phyloP scores from a whole-genome alignment of 2,888 invertebrate genomes.

The Andrena bucephala region DNA sequence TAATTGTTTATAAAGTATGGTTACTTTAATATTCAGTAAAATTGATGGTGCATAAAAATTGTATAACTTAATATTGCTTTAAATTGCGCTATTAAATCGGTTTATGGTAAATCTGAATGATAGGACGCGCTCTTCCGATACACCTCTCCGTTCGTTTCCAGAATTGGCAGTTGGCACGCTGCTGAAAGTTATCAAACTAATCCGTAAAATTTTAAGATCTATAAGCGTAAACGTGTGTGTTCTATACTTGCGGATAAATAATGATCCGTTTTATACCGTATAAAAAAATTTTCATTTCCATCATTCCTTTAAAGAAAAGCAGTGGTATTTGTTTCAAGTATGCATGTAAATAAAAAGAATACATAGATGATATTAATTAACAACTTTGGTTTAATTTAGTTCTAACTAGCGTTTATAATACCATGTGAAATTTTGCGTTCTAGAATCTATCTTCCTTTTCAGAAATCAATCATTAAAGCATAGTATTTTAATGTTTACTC shows the following conservation, averaged over 20 bases:
- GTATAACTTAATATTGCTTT: slow-evolving; percentile 6
- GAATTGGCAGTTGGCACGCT: slow-evolving; percentile 14
- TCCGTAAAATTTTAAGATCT: slow-evolving; percentile 23
- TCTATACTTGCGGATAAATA: slow-evolving; percentile 23
- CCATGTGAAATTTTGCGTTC: background rate
- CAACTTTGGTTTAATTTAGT: slow-evolving; percentile 29
- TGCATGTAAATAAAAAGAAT: slow-evolving; percentile 43
- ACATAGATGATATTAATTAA: slow-evolving; percentile 6
- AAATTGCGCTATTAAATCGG: slow-evolving; percentile 13
- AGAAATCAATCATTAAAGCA: slow-evolving; percentile 13
- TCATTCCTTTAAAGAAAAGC: background rate
- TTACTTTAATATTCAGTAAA: slow-evolving; percentile 21
- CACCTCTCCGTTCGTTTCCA: background rate
- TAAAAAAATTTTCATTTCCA: slow-evolving; percentile 20
- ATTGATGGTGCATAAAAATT: slow-evolving; percentile 3
- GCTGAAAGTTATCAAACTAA: slow-evolving; percentile 4
- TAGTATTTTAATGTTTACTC: slow-evolving; percentile 1
- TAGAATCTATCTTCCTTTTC: slow-evolving; percentile 16
- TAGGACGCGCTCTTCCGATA: background rate
- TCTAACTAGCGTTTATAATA: background rate
- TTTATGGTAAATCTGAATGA: slow-evolving; percentile 24
- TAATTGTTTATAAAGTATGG: slow-evolving; percentile 15
- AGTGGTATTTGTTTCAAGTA: slow-evolving; percentile 28
- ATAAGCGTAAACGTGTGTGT: slow-evolving; percentile 13
- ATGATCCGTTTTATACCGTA: slow-evolving; percentile 15